These are phyloP conservation scores for Drosophila mojavensis DNA, from an alignment of 1,140 invertebrate species.

Conservation along the genomic window DNA sequence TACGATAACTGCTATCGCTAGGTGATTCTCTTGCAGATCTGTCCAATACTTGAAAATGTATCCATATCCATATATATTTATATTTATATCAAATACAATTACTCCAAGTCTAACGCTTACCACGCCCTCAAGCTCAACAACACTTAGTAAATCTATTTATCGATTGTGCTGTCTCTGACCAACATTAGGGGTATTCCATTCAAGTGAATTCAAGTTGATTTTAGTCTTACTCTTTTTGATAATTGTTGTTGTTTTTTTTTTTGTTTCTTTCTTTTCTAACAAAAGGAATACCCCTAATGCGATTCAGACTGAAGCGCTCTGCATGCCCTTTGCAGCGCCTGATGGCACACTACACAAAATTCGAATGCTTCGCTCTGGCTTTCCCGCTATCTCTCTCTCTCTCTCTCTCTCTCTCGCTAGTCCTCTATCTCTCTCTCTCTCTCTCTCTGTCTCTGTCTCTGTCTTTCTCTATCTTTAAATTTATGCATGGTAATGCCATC, in stretches of 20 bases:
- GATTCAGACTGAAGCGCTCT: neutral
- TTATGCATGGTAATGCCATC: constrained; percentile 13
- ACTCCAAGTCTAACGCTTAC: neutral
- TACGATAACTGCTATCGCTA: constrained; percentile 46
- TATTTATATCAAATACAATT: neutral
- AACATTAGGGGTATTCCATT: neutral
- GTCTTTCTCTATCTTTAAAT: constrained; percentile 9
- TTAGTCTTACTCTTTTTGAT: neutral
- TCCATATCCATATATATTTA: neutral
- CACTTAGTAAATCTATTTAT: neutral
- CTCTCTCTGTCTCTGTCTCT: constrained; percentile 1
- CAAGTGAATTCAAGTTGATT: neutral
- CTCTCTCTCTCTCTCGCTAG: constrained; percentile 20
- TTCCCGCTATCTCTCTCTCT: constrained; percentile 13
- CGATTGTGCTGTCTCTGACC: neutral
- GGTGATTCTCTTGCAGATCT: neutral
- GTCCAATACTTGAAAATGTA: neutral
- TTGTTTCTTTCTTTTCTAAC: no score
- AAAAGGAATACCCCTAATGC: constrained; percentile 19
- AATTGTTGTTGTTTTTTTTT: neutral
- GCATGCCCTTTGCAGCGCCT: constrained; percentile 25
- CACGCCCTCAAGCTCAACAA: constrained; percentile 4
- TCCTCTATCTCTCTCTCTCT: constrained; percentile 24
- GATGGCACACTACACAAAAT: neutral
- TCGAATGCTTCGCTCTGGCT: neutral